Evolutionary conservation across 1,140 invertebrate genomes (phyloP).

Genomic region (Lasioglossum albipes): DNA sequence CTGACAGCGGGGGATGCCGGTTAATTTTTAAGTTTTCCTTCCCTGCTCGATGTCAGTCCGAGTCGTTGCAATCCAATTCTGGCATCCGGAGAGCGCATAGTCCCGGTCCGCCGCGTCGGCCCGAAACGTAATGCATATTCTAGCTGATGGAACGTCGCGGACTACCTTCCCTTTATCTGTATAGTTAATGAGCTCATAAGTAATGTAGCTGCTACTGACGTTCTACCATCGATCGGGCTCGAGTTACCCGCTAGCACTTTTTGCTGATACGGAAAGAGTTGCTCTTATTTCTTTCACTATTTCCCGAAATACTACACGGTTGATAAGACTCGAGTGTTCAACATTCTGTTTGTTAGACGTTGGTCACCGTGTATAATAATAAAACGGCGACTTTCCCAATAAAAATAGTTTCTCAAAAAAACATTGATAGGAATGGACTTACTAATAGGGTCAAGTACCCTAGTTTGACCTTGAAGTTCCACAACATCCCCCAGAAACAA

Average conservation of each 20-base stretch:
- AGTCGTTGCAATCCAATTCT: constrained; percentile 60
- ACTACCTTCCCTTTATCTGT: constrained; percentile 64
- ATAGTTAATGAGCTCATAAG: constrained; percentile 67
- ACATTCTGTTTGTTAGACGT: no score
- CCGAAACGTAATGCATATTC: constrained; percentile 67
- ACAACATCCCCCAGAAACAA: no score
- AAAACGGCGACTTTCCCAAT: no score
- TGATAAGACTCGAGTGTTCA: no score
- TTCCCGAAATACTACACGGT: neutral
- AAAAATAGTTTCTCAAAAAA: no score
- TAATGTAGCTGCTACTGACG: constrained; percentile 62
- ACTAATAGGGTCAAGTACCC: no score
- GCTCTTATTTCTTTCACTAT: neutral
- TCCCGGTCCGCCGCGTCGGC: constrained; percentile 34
- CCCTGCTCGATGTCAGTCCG: constrained; percentile 37
- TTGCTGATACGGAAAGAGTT: neutral
- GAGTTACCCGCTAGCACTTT: constrained; percentile 17
- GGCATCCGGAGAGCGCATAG: constrained; percentile 34
- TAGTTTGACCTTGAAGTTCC: no score
- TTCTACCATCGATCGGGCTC: constrained; percentile 49
- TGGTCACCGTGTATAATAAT: no score
- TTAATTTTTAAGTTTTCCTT: constrained; percentile 59
- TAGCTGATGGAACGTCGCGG: constrained; percentile 60
- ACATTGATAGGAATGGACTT: no score
- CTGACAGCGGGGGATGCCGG: constrained; percentile 17